A percentile compares a stretch with the other conserved stretches of the same genome.
phyloP scores from a whole-genome alignment of 2,113 vertebrate genomes.

The Muntiacus reevesi region DNA sequence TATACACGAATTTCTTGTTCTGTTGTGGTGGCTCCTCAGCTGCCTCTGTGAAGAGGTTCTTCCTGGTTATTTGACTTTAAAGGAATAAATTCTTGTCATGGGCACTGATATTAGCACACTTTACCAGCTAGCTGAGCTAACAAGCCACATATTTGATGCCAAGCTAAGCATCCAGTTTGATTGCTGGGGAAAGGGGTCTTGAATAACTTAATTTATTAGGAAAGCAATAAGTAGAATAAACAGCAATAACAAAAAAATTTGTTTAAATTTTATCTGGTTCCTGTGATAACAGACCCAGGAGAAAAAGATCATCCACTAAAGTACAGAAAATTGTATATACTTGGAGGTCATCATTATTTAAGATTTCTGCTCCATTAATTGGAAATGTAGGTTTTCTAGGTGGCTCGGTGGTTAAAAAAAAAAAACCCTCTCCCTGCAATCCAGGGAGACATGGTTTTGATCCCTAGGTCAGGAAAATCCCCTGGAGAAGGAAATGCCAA shows the following conservation, averaged over 20 bases:
- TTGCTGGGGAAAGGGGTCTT: not conserved
- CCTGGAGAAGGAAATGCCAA: not conserved
- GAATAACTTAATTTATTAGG: not conserved
- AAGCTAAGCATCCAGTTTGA: not conserved
- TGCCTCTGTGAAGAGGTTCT: not conserved
- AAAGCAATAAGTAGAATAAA: not conserved
- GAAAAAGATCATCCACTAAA: not conserved
- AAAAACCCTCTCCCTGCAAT: not conserved
- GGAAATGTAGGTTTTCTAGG: not conserved
- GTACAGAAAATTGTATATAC: not conserved
- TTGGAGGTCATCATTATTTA: not conserved
- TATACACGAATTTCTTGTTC: not conserved
- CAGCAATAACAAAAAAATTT: not conserved
- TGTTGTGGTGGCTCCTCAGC: not conserved
- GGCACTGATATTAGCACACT: not conserved
- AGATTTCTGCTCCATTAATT: slow-evolving; percentile 32
- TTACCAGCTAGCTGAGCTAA: not conserved
- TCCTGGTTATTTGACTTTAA: not conserved
- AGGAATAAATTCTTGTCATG: not conserved
- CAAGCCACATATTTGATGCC: not conserved
- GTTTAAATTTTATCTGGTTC: not conserved
- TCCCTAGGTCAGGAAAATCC: not conserved
- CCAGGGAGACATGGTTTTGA: not conserved
- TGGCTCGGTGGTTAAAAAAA: not conserved
- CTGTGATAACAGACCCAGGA: not conserved